phyloP scores from a whole-genome alignment of 2,888 invertebrate species.

The Orthosia cruda region DNA sequence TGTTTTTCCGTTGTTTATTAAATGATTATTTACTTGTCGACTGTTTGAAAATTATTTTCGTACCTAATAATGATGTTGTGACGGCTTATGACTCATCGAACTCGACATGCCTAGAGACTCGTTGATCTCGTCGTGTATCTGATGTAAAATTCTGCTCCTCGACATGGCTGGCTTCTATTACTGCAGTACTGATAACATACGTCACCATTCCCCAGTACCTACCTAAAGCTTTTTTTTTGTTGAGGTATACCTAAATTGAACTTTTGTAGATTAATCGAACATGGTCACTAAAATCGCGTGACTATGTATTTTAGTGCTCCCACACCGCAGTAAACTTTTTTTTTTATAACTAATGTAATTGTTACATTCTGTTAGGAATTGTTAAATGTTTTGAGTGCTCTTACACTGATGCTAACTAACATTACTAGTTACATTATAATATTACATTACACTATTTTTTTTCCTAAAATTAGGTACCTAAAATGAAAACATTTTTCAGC shows the following conservation, averaged over 20 bases:
- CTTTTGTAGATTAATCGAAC: neutral
- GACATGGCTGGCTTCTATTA: neutral
- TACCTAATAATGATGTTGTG: neutral
- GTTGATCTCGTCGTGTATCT: neutral
- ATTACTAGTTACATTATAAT: no score
- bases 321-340: no score
- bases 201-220: neutral
- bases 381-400: no score
- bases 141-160: neutral
- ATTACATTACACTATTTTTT: no score
- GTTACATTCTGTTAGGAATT: no score
- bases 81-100: conserved; percentile 1
- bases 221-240: no score
- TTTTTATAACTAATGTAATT: no score
- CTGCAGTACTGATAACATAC: neutral
- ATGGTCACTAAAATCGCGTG: no score
- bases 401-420: no score
- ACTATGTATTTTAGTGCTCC: no score
- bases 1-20: neutral
- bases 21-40: neutral
- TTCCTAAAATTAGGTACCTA: no score
- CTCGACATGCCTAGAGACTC: conserved; percentile 2
- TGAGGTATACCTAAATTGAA: neutral
- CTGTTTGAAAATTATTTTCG: conserved; percentile 2
- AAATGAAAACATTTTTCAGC: no score